Base-by-base conservation (phyloP, 2,113 vertebrate species). In the Camelus bactrianus region DNA sequence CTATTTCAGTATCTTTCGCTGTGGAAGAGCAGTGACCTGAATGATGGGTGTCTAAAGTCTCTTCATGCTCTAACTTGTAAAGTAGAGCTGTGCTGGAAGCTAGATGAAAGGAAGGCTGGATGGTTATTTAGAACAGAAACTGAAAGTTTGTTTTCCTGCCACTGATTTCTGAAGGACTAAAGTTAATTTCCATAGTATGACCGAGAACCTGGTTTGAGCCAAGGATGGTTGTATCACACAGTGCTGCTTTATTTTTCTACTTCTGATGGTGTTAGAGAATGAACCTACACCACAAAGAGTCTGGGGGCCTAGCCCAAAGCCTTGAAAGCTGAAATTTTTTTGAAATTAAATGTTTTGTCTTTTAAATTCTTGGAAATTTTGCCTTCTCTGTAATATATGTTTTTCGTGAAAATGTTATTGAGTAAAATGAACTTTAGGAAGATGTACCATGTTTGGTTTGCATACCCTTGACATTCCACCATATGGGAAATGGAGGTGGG, bases 271-370 rank as follows among this genome's bases (percentile, higher is more conserved):
- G 35, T 7, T 48, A 87, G 35, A 86, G 22, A 80, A 48, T 79
- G 26, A 85, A 35, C 50, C 60, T 48, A 16, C 1, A 58, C 22
- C n/a, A 52, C 20, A 46, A 16, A 86, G 46, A 11, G 5, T 54
- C 46, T 72, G n/a, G 58, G 35, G 17, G 48, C 73, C n/a, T 62
- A 65, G 46, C 46, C 19, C 52, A 62, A 91, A 64, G 19, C 26
- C n/a, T 80, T 48, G 19, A 81, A 92, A 86, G 26, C 32, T 38
- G 38, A 28, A 48, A 3, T 32, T 82, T 94, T 89, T 76, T 76
- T 30, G 24, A 77, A 77, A 12, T n/a, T 32, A 91, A 50, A 76
- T 77, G 11, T 92, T 95, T 92, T 81, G 58, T 32, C 82, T 81
- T 75, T 13, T 85, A 85, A 77, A 35, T 38, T 67, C 50, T 60